Percentiles rank a stretch among this genome's conserved stretches.
These are phyloP conservation scores for Geothlypis trichas DNA, from an alignment of 2,113 vertebrate genomes.

Conservation along the genomic window DNA sequence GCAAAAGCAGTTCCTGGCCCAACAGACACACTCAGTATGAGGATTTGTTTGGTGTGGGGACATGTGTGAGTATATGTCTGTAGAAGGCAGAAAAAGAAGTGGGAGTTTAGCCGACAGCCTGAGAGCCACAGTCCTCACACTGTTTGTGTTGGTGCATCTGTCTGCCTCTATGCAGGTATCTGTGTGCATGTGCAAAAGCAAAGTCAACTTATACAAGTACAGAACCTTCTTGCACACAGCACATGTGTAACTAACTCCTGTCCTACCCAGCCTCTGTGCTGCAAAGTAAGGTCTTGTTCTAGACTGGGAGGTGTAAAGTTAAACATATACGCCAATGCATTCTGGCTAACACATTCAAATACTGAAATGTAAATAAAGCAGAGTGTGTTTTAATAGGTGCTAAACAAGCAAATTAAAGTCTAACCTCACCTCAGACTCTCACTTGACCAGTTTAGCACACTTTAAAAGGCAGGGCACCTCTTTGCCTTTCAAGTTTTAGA, in stretches of 20 bases:
- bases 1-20: not conserved
- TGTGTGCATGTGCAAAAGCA: not conserved
- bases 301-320: slow-evolving; percentile 27
- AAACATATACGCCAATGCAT: not conserved
- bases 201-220: not conserved
- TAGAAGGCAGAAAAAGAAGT: not conserved
- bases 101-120: not conserved
- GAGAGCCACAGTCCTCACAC: not conserved
- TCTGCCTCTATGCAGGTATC: not conserved
- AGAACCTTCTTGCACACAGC: not conserved
- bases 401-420: slow-evolving; percentile 52
- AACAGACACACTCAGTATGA: not conserved
- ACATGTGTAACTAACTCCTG: not conserved
- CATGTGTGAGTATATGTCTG: not conserved
- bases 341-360: slow-evolving; percentile 12
- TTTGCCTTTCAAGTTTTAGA: slow-evolving; percentile 32
- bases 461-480: slow-evolving; percentile 11
- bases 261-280: not conserved
- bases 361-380: slow-evolving; percentile 26
- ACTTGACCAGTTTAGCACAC: slow-evolving; percentile 27
- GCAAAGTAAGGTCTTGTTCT: not conserved
- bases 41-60: not conserved
- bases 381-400: slow-evolving; percentile 46
- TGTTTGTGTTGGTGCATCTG: not conserved
- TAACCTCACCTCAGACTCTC: slow-evolving; percentile 25